Percentiles rank a stretch among this genome's conserved stretches.
Conservation (phyloP, 2,888 invertebrate genomes). For the Amphipyra berbera region DNA sequence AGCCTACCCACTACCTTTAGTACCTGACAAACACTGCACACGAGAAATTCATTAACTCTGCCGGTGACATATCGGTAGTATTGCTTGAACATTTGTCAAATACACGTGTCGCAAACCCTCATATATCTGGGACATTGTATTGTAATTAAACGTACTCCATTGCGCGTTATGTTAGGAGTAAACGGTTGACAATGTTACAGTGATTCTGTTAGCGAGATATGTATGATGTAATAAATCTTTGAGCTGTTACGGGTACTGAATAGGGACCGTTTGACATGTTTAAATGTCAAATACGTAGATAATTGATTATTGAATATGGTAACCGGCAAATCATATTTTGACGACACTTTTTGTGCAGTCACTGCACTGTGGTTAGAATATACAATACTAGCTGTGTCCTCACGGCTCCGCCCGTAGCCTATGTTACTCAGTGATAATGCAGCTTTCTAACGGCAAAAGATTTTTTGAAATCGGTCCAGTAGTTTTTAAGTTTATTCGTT, state of each 20-base stretch:
- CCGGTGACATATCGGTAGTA: constrained; percentile 77
- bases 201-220: constrained; percentile 54
- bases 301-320: too few species aligned
- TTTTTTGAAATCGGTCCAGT: too few species aligned
- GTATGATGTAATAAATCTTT: constrained; percentile 54
- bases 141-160: constrained; percentile 72
- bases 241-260: constrained; percentile 29
- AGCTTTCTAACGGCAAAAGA: too few species aligned
- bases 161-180: constrained; percentile 54
- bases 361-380: too few species aligned
- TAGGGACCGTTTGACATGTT: constrained; percentile 28
- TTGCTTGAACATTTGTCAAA: constrained; percentile 81
- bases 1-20: constrained; percentile 14
- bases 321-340: too few species aligned
- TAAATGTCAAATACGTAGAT: constrained; percentile 15
- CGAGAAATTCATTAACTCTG: constrained; percentile 76
- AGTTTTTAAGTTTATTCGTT: too few species aligned
- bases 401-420: too few species aligned
- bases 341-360: too few species aligned
- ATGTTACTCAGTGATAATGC: too few species aligned
- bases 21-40: constrained; percentile 51
- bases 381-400: too few species aligned
- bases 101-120: constrained; percentile 72
- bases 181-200: constrained; percentile 55
- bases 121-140: constrained; percentile 77